A percentile compares a stretch with the other conserved stretches of the same genome.
Conservation (phyloP, 2,888 invertebrate species). For the Mesopsocus fuscifrons region DNA sequence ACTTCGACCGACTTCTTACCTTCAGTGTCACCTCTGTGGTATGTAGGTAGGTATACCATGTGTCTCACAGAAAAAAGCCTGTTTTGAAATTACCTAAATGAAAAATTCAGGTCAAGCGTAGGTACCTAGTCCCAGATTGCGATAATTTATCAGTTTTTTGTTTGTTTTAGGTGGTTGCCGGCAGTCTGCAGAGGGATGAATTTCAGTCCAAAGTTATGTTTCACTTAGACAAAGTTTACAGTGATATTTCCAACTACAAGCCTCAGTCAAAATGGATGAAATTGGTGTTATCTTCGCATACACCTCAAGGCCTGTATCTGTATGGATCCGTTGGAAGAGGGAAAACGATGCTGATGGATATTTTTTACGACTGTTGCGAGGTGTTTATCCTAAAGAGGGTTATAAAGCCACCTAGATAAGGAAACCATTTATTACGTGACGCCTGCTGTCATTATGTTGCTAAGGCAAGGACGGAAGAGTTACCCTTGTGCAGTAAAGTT, state of each 20-base stretch:
- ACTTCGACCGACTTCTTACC: no score
- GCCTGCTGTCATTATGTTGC: background rate
- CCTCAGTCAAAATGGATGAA: constrained; percentile 27
- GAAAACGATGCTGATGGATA: constrained; percentile 98
- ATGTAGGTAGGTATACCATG: no score
- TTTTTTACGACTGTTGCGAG: constrained; percentile 69
- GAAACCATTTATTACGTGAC: background rate
- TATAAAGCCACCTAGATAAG: background rate
- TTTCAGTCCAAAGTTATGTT: constrained; percentile 52
- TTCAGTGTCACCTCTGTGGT: no score
- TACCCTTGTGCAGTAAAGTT: no score
- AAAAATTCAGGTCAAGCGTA: no score
- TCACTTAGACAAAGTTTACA: constrained; percentile 47
- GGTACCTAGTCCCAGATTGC: no score
- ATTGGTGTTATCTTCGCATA: constrained; percentile 19
- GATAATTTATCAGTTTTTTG: no score
- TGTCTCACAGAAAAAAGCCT: no score
- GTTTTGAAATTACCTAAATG: no score
- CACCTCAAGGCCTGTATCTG: constrained; percentile 68
- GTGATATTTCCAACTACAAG: constrained; percentile 37
- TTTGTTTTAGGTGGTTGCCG: no score
- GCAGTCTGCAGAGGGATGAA: constrained; percentile 35
- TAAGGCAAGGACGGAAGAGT: background rate
- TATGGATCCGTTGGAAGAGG: constrained; percentile 88
- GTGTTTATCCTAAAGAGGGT: constrained; percentile 22